Evolutionary conservation across 2,888 invertebrate species (phyloP), one percentile per base, ranked within the genome.

Genomic region (Perdita meconis): DNA sequence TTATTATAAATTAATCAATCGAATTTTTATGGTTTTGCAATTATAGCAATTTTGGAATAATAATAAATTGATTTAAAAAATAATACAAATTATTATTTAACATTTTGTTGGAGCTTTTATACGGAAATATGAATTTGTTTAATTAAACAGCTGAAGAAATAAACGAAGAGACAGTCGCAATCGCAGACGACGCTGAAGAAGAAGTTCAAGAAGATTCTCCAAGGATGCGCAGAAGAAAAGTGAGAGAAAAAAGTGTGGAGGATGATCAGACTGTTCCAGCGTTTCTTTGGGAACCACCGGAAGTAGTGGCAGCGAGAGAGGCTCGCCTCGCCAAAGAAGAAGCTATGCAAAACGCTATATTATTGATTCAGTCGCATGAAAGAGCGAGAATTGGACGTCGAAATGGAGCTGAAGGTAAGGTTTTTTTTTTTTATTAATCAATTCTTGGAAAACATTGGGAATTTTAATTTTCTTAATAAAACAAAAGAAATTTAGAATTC

Each of bases 361-460:
- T 86, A 30, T 68, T 89, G 13, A 86, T 91, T 34, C 90, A 91
- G 60, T 74, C 66, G 16, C 87, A 90, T 76, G 91, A 91, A 57
- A 86, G 90, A 47, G 88, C 88, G 0, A 88, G 91, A 69, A 57
- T 72, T 2, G 87, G 60, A 44, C 87, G 90, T n/a, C 61, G 53
- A 12, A 36, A 67, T 12, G 87, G 76, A 13, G 63, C 50, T 19
- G 66, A 82, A 13, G 82, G 89, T 89, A 66, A 44, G 8, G 26
- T 16, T 24, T 51, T 24, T 5, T 19, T 8, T 16, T 16, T n/a
- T n/a, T n/a, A n/a, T n/a, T n/a, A n/a, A n/a, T n/a, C n/a, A n/a
- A n/a, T n/a, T n/a, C n/a, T n/a, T n/a, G n/a, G n/a, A n/a, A n/a
- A n/a, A n/a, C n/a, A n/a, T n/a, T n/a, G n/a, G n/a, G n/a, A n/a